Percentiles rank a stretch among this genome's conserved stretches.
These are phyloP conservation scores for Gymnodraco acuticeps DNA, from an alignment of 2,797 vertebrate genomes.

Conservation along the genomic window DNA sequence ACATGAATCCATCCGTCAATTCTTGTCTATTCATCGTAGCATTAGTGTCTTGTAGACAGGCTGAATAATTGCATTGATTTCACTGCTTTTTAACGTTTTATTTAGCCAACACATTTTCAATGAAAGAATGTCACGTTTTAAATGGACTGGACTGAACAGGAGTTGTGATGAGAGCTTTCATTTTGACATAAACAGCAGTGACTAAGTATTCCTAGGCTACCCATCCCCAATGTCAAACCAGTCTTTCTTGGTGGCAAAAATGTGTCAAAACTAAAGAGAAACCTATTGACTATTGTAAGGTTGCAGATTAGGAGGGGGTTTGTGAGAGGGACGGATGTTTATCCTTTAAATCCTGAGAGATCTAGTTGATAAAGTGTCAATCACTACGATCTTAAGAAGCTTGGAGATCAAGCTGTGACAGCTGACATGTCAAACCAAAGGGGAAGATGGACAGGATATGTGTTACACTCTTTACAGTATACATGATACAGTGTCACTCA, in stretches of 20 bases:
- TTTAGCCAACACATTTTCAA: slow-evolving; percentile 47
- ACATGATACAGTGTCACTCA: slow-evolving; percentile 3
- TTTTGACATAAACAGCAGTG: background rate
- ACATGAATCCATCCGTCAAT: slow-evolving; percentile 70
- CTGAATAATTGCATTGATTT: slow-evolving; percentile 61
- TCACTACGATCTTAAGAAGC: slow-evolving; percentile 40
- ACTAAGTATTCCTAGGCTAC: background rate
- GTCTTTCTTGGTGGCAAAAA: background rate
- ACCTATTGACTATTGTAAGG: slow-evolving; percentile 9
- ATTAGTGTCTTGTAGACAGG: slow-evolving; percentile 52
- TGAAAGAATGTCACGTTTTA: slow-evolving; percentile 21
- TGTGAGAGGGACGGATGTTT: slow-evolving; percentile 27
- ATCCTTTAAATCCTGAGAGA: slow-evolving; percentile 40
- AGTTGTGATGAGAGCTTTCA: background rate
- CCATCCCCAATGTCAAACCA: slow-evolving; percentile 16
- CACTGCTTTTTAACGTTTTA: slow-evolving; percentile 57
- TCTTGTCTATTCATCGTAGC: slow-evolving; percentile 62
- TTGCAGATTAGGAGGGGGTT: slow-evolving; percentile 15
- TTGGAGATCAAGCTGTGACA: slow-evolving; percentile 34
- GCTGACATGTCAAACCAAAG: slow-evolving; percentile 26
- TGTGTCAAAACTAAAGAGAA: slow-evolving; percentile 1
- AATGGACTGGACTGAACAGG: background rate
- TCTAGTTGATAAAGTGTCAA: slow-evolving; percentile 22
- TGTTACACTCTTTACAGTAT: background rate
- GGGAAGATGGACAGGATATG: slow-evolving; percentile 4